A percentile compares a stretch with the other conserved stretches of the same genome.
These are phyloP conservation scores for Falco rusticolus DNA, from an alignment of 2,797 vertebrate species.

Conservation along the genomic window DNA sequence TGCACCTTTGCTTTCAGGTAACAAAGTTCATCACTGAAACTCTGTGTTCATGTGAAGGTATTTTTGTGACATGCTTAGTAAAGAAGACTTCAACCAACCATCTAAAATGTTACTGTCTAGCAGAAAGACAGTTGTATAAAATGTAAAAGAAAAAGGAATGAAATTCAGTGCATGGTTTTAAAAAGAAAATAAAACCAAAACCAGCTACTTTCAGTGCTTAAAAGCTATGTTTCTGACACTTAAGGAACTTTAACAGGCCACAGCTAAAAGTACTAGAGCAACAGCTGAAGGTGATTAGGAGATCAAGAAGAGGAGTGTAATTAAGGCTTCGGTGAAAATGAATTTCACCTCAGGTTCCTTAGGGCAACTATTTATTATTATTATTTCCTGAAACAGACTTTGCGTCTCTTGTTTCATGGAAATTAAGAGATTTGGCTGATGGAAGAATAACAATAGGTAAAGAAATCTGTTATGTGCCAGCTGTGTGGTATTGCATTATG, in stretches of 20 bases:
- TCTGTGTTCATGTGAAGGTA: not conserved
- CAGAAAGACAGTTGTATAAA: not conserved
- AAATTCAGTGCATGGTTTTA: not conserved
- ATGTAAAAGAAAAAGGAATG: not conserved
- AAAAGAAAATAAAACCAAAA: not conserved
- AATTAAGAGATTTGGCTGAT: not conserved
- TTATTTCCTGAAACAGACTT: not conserved
- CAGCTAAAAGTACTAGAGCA: not conserved
- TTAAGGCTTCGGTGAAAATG: not conserved
- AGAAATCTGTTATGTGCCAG: not conserved
- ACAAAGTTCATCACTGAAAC: not conserved
- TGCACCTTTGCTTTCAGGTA: not conserved
- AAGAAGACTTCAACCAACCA: not conserved
- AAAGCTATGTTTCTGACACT: not conserved
- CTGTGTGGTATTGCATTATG: not conserved
- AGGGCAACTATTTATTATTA: not conserved
- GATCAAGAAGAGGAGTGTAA: not conserved
- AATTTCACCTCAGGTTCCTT: not conserved
- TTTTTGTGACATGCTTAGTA: not conserved
- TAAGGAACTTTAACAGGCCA: not conserved
- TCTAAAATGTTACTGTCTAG: not conserved
- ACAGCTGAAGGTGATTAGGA: not conserved
- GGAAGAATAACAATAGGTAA: not conserved
- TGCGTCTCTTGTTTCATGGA: not conserved
- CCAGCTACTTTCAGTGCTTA: not conserved